Conservation (phyloP, 1,140 invertebrate species). For the Bathynomus jamesi region DNA sequence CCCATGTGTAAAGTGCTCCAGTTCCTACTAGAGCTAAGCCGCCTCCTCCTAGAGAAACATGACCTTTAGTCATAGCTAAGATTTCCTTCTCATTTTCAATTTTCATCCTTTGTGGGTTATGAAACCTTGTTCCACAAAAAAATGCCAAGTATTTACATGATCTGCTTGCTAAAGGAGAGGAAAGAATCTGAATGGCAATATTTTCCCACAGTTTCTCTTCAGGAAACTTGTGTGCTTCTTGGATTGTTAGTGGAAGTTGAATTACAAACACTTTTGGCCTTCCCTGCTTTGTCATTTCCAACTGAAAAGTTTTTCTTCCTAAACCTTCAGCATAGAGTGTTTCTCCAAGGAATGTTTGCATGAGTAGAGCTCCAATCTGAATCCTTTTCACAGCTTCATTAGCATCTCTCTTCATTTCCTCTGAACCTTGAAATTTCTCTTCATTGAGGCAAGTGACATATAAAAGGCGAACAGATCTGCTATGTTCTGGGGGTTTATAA, state of each 20-base stretch:
- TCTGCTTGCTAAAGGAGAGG: constrained; percentile 52
- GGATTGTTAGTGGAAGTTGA: constrained; percentile 59
- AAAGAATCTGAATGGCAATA: constrained; percentile 69
- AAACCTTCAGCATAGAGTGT: constrained; percentile 75
- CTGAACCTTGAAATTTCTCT: constrained; percentile 69
- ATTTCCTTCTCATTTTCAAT: constrained; percentile 59
- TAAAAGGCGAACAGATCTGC: constrained; percentile 44
- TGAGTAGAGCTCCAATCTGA: constrained; percentile 63
- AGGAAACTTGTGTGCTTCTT: constrained; percentile 61
- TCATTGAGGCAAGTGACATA: constrained; percentile 51
- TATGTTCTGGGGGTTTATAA: constrained; percentile 18
- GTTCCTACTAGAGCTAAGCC: constrained; percentile 84
- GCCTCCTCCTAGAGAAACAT: constrained; percentile 80
- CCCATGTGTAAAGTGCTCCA: constrained; percentile 85
- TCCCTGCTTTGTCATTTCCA: constrained; percentile 48
- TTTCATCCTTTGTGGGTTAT: constrained; percentile 31
- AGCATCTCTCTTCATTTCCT: constrained; percentile 57
- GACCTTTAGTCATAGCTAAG: constrained; percentile 63
- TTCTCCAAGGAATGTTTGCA: constrained; percentile 79
- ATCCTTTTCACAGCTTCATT: constrained; percentile 68
- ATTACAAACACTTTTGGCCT: constrained; percentile 54
- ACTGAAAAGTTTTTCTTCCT: constrained; percentile 68
- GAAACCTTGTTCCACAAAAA: constrained; percentile 54
- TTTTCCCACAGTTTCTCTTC: constrained; percentile 75
- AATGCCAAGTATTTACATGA: constrained; percentile 80